phyloP scores from a whole-genome alignment of 2,113 vertebrate species.

The Pao palembangensis region DNA sequence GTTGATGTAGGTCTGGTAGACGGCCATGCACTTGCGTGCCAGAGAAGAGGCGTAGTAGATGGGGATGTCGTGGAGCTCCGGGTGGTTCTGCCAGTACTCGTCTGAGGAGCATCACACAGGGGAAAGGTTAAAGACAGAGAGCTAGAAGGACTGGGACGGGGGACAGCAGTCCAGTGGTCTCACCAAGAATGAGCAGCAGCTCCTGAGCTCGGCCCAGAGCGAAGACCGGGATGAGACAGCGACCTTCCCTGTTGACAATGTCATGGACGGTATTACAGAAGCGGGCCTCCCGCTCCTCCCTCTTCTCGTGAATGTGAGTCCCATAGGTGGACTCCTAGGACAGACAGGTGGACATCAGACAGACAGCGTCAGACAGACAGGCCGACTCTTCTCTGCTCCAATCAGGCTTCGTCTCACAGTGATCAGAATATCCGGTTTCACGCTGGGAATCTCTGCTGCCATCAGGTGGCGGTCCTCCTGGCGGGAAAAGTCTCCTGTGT shows the following conservation, averaged over 20 bases:
- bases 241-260: conserved; percentile 90
- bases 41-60: conserved; percentile 95
- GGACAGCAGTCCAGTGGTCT: background rate
- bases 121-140: too few species aligned
- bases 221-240: conserved; percentile 92
- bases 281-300: conserved; percentile 88
- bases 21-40: conserved; percentile 96
- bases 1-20: conserved; percentile 94
- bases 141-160: background rate
- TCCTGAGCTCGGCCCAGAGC: conserved; percentile 92
- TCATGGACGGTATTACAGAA: conserved; percentile 96
- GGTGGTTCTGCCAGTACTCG: conserved; percentile 98
- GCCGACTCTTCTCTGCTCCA: too few species aligned
- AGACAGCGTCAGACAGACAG: background rate
- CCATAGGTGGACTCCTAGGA: conserved; percentile 90
- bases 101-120: conserved; percentile 68
- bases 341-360: background rate
- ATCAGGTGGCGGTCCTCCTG: conserved; percentile 95
- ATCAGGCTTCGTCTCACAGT: conserved; percentile 76
- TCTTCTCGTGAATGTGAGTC: conserved; percentile 93
- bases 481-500: conserved; percentile 94
- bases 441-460: conserved; percentile 96
- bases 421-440: conserved; percentile 94
- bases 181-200: conserved; percentile 89
- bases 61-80: conserved; percentile 94